These are phyloP conservation scores for Aldabrachelys gigantea DNA, from an alignment of 2,113 vertebrate species.

Conservation along the genomic window DNA sequence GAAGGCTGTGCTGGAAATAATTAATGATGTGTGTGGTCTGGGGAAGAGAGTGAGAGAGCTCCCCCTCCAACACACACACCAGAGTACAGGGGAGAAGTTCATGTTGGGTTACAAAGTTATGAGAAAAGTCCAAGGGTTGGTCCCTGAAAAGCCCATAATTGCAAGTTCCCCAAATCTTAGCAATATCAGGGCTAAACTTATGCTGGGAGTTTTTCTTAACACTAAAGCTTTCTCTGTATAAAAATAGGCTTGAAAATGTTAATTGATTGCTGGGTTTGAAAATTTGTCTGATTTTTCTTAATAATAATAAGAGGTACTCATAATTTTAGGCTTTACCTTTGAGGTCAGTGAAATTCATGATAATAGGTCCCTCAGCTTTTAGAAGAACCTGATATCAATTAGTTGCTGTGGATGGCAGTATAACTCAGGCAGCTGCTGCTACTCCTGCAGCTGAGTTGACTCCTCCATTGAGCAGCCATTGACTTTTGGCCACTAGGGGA, in stretches of 20 bases:
- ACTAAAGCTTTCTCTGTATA: not conserved
- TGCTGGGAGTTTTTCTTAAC: not conserved
- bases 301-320: constrained; percentile 11
- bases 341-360: not conserved
- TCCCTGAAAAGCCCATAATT: not conserved
- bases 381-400: not conserved
- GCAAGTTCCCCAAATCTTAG: rapidly evolving
- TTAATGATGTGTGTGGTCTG: not conserved
- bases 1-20: not conserved
- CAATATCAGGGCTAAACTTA: not conserved
- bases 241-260: not conserved
- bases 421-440: not conserved
- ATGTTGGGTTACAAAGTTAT: not conserved
- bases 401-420: not conserved
- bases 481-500: not conserved
- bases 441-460: not conserved
- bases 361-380: not conserved
- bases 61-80: not conserved
- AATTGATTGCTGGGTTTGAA: not conserved
- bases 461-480: not conserved
- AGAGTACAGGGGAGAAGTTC: too few relatives aligned
- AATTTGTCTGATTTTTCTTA: constrained; percentile 9
- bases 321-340: not conserved
- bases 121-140: not conserved
- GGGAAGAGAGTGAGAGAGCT: not conserved